phyloP scores from a whole-genome alignment of 2,888 invertebrate species.

The Harpalus rubripes region DNA sequence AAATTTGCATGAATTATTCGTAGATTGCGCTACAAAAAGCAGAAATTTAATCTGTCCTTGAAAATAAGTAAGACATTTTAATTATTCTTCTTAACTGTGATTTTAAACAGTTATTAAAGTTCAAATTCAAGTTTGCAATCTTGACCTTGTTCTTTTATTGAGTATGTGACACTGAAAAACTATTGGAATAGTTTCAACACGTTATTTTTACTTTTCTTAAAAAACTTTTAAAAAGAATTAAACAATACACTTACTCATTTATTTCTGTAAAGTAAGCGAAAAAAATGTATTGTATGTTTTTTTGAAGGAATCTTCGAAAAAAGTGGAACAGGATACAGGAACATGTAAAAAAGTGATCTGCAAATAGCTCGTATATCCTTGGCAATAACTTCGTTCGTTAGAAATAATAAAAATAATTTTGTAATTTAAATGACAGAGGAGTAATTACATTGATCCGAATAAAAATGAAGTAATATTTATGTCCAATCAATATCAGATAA shows the following conservation, averaged over 20 bases:
- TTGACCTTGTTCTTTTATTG: constrained; percentile 40
- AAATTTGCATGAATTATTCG: background rate
- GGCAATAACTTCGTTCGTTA: background rate
- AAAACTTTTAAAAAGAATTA: background rate
- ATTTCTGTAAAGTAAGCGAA: background rate
- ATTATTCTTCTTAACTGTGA: constrained; percentile 11
- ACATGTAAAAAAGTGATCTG: background rate
- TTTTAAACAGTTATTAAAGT: constrained; percentile 39
- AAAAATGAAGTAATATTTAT: constrained; percentile 22
- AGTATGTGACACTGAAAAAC: constrained; percentile 32
- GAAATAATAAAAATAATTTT: constrained; percentile 14
- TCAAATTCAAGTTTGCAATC: constrained; percentile 28
- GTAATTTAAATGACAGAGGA: background rate
- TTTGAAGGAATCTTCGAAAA: background rate
- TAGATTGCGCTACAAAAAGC: background rate
- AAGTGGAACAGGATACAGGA: background rate
- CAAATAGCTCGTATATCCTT: constrained; percentile 9
- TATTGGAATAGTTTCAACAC: constrained; percentile 22
- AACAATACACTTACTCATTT: background rate
- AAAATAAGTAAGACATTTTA: constrained; percentile 17
- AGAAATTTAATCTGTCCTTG: constrained; percentile 16
- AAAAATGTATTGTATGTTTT: background rate
- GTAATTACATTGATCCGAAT: constrained; percentile 35
- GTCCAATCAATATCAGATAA: constrained; percentile 52
- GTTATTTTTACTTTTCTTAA: background rate